Conservation (phyloP, 2,797 vertebrate genomes). For the Zalophus californianus region DNA sequence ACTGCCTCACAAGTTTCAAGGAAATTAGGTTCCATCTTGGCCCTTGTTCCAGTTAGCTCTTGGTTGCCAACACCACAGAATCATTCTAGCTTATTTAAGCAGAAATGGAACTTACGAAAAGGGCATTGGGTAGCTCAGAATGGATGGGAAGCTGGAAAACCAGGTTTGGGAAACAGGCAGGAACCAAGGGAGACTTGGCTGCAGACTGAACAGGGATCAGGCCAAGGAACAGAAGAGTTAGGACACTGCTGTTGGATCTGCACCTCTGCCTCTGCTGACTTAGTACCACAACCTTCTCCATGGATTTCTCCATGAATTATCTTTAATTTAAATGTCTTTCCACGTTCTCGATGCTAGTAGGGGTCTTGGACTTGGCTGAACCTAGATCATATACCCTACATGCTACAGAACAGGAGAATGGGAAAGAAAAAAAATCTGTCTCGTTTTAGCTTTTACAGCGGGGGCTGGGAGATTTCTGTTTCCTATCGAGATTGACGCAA, state of each 20-base stretch:
- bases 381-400: background rate
- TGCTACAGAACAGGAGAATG: background rate
- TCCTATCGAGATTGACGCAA: background rate
- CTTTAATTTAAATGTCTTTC: background rate
- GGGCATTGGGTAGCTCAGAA: background rate
- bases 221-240: background rate
- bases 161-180: background rate
- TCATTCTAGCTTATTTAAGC: background rate
- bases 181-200: background rate
- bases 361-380: background rate
- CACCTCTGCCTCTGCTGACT: background rate
- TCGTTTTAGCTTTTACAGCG: background rate
- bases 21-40: background rate
- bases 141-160: background rate
- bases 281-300: background rate
- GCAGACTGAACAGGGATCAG: background rate
- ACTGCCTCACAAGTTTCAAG: background rate
- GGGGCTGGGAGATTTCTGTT: background rate
- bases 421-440: background rate
- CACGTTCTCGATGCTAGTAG: background rate
- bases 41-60: background rate
- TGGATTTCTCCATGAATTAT: background rate
- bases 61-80: background rate
- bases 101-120: background rate
- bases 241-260: background rate